These are phyloP conservation scores for Amphiprion clarkii DNA, from an alignment of 2,797 vertebrate genomes.

Conservation along the genomic window DNA sequence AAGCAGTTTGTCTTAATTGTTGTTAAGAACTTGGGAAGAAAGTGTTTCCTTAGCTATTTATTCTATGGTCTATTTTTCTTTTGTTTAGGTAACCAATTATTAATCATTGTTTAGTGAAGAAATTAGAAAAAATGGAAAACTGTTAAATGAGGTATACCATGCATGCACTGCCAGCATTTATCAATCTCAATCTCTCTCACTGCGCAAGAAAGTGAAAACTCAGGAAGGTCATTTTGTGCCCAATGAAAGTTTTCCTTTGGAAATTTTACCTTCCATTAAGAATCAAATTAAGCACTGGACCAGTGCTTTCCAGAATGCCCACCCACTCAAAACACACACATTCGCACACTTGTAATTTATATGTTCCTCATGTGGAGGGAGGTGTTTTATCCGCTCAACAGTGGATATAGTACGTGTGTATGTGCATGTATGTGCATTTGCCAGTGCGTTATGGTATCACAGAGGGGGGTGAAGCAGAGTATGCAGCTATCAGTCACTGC, in stretches of 20 bases:
- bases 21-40: conserved; percentile 32
- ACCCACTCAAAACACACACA: conserved; percentile 53
- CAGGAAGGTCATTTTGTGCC: conserved; percentile 83
- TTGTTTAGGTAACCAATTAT: conserved; percentile 72
- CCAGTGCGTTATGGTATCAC: conserved; percentile 35
- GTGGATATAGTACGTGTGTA: conserved; percentile 21
- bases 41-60: conserved; percentile 1
- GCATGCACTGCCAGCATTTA: conserved; percentile 82
- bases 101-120: conserved; percentile 80
- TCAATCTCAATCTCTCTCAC: conserved; percentile 83
- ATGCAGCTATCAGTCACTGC: conserved; percentile 71
- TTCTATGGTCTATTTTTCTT: conserved; percentile 43
- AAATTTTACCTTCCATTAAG: conserved; percentile 86
- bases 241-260: conserved; percentile 87
- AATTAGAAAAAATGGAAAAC: conserved; percentile 70
- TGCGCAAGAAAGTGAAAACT: conserved; percentile 79
- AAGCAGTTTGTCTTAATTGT: conserved; percentile 3
- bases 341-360: conserved; percentile 75
- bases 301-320: conserved; percentile 72
- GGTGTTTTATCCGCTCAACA: conserved; percentile 56
- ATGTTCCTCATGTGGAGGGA: conserved; percentile 72
- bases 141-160: conserved; percentile 75
- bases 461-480: conserved; percentile 50
- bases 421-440: conserved; percentile 19
- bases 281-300: conserved; percentile 83